These are phyloP conservation scores for Plebejus anna DNA, from an alignment of 2,888 invertebrate genomes.

Conservation along the genomic window DNA sequence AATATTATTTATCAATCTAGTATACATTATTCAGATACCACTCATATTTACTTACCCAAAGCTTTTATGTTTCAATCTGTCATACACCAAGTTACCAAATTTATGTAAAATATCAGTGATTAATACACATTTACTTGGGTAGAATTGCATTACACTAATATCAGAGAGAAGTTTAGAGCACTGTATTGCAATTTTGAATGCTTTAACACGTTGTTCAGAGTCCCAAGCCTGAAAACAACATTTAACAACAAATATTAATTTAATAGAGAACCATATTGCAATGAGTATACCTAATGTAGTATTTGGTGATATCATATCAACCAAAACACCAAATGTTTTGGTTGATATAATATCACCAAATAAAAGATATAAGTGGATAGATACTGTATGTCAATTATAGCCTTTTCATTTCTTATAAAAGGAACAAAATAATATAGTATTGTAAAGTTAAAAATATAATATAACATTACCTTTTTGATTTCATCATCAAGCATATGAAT, in stretches of 20 bases:
- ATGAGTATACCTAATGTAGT: too few relatives aligned
- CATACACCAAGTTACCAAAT: constrained; percentile 94
- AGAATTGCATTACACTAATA: constrained; percentile 94
- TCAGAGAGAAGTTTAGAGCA: constrained; percentile 96
- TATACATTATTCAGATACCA: not conserved
- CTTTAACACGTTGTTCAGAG: constrained; percentile 95
- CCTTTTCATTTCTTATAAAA: not conserved
- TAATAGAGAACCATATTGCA: not conserved
- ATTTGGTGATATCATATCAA: too few relatives aligned
- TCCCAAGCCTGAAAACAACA: constrained; percentile 88
- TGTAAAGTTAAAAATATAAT: not conserved
- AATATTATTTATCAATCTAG: too few relatives aligned
- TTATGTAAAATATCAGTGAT: constrained; percentile 97
- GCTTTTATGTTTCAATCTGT: constrained; percentile 87
- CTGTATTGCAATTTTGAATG: constrained; percentile 97
- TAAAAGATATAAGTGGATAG: not conserved
- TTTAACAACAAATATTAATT: not conserved
- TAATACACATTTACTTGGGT: constrained; percentile 98
- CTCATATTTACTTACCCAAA: constrained; percentile 54
- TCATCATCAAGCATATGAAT: constrained; percentile 96
- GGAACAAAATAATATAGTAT: not conserved
- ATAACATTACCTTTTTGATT: constrained; percentile 81
- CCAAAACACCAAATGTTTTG: too few relatives aligned
- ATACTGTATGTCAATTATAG: not conserved
- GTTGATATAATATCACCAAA: too few relatives aligned